Percentiles rank a stretch among this genome's conserved stretches.
Conservation (phyloP, 2,888 invertebrate species). For the Campoletis raptor region DNA sequence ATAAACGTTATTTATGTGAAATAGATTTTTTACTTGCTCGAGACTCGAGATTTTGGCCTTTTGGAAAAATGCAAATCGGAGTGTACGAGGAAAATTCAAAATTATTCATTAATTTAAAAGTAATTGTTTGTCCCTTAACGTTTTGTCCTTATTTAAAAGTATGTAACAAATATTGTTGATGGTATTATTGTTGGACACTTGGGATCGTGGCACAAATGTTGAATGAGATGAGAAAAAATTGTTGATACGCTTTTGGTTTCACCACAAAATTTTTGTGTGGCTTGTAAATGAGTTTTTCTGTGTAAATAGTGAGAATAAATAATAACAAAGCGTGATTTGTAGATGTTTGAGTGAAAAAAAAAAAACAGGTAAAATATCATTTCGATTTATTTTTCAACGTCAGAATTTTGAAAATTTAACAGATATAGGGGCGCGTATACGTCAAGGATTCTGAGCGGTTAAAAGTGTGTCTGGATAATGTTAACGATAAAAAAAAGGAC, state of each 20-base stretch:
- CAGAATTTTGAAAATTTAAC: constrained; percentile 45
- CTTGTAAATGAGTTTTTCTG: not conserved
- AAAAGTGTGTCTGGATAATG: constrained; percentile 80
- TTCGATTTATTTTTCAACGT: constrained; percentile 9
- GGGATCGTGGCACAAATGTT: no score
- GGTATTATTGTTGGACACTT: no score
- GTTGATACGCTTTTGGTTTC: not conserved
- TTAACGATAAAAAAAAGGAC: constrained; percentile 69
- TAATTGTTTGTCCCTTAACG: not conserved
- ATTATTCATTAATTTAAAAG: no score
- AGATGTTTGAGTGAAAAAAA: not conserved
- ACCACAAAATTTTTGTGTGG: not conserved
- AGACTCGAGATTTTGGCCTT: not conserved
- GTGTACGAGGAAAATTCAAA: not conserved
- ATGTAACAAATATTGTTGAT: not conserved
- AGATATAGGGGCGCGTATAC: constrained; percentile 34
- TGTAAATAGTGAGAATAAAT: not conserved
- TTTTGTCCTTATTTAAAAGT: not conserved
- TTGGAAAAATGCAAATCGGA: not conserved
- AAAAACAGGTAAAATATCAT: constrained; percentile 11
- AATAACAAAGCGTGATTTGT: not conserved
- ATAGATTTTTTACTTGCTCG: not conserved
- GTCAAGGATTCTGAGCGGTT: constrained; percentile 77
- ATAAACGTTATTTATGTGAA: not conserved
- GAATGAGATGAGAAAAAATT: no score